A percentile compares a stretch with the other conserved stretches of the same genome.
Conservation (phyloP, 2,797 vertebrate genomes). For the Pipistrellus kuhlii region DNA sequence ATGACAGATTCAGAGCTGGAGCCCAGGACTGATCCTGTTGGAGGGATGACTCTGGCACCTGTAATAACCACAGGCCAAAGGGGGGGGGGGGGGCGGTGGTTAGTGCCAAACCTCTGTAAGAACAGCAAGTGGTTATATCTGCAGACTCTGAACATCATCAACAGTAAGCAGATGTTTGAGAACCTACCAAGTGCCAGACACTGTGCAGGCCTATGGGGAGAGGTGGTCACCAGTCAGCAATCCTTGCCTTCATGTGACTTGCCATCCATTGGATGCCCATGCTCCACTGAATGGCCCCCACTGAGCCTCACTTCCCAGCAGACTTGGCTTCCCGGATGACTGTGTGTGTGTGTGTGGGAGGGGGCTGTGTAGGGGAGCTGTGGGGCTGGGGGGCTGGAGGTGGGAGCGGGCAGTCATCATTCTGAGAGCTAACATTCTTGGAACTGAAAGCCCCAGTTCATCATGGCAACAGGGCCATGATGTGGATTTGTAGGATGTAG, state of each 20-base stretch:
- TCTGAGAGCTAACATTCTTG: neutral
- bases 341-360: no score
- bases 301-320: neutral
- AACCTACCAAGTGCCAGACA: neutral
- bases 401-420: neutral
- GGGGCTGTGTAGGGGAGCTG: no score
- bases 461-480: neutral
- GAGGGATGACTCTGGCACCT: neutral
- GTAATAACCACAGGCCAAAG: neutral
- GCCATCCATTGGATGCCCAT: no score
- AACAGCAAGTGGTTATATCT: neutral
- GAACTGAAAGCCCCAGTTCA: neutral
- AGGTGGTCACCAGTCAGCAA: accelerated
- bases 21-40: neutral
- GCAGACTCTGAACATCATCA: neutral
- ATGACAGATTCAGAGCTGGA: neutral
- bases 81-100: neutral
- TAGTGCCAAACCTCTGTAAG: neutral
- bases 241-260: neutral
- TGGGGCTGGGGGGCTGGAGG: no score
- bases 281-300: neutral
- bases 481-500: neutral
- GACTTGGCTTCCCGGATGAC: neutral
- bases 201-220: neutral
- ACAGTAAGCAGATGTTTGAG: neutral